Percentiles rank a stretch among this genome's conserved stretches.
Conservation (phyloP, 2,797 vertebrate genomes). For the Xiphophorus birchmanni region DNA sequence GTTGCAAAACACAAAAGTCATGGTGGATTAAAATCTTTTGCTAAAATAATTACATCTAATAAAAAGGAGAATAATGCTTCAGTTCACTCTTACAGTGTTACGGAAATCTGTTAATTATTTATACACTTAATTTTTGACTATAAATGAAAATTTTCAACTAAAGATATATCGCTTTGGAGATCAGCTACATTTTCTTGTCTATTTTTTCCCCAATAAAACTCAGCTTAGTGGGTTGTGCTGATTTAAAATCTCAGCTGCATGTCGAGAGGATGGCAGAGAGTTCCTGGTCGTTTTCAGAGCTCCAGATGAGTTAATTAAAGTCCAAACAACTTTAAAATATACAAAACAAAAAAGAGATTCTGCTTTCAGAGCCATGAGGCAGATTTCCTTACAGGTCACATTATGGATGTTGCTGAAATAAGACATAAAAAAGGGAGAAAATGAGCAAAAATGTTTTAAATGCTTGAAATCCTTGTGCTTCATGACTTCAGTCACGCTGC, state of each 20-base stretch:
- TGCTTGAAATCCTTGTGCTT: conserved; percentile 10
- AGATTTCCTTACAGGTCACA: neutral
- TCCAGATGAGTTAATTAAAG: neutral
- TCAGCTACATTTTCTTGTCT: neutral
- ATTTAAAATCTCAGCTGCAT: neutral
- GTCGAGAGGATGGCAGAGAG: neutral
- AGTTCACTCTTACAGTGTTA: neutral
- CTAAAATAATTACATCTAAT: neutral
- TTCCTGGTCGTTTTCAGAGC: neutral
- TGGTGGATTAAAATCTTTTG: neutral
- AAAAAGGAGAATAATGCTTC: neutral
- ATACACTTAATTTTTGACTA: neutral
- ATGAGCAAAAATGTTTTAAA: neutral
- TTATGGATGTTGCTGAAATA: neutral
- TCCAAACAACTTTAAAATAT: neutral
- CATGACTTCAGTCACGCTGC: conserved; percentile 34
- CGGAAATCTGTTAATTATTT: neutral
- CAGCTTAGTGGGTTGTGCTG: neutral
- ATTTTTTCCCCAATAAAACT: neutral
- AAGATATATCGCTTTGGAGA: neutral
- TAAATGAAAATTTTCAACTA: neutral
- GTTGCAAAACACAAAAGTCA: neutral
- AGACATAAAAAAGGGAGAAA: neutral
- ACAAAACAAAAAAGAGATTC: neutral
- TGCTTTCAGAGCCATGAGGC: neutral